A percentile compares a stretch with the other conserved stretches of the same genome.
These are phyloP conservation scores for Sus scrofa DNA, from an alignment of 2,113 vertebrate genomes.

Conservation along the genomic window T2T-Sscrofa CM000822.6:14133501-14134000, in stretches of 20 bases:
- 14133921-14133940: background rate
- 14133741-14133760: background rate
- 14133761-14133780: background rate
- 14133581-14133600: background rate
- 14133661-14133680: background rate
- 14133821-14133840: background rate
- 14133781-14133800: background rate
- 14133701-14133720: background rate
- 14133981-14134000: background rate
- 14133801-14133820: background rate
- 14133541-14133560: background rate
- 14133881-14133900: background rate
- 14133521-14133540: no score
- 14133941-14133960: background rate
- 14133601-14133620: background rate
- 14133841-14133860: background rate
- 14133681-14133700: background rate
- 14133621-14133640: background rate
- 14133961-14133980: background rate
- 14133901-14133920: background rate
- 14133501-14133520: background rate
- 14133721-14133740: background rate
- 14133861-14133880: background rate
- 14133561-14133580: background rate
- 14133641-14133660: background rate